Percentiles rank a stretch among this genome's conserved stretches.
These are phyloP conservation scores for Amphiduros pacificus DNA, from an alignment of 2,888 invertebrate genomes.

Conservation along the genomic window DNA sequence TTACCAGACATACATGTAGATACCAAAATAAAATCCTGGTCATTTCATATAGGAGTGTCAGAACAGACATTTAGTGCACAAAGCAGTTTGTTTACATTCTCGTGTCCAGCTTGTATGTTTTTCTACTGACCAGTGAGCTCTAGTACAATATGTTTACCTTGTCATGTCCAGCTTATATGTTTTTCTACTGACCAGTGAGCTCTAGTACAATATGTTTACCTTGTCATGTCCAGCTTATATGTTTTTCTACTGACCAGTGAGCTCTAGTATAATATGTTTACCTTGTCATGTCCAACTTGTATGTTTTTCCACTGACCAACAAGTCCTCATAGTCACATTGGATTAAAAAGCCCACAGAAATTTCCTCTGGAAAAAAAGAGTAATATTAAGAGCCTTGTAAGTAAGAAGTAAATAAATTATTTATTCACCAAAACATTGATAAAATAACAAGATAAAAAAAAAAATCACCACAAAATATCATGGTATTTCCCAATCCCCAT, in stretches of 20 bases:
- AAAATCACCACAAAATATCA: too few species aligned
- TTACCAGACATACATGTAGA: too few species aligned
- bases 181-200: background rate
- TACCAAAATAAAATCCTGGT: too few species aligned
- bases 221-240: conserved; percentile 1
- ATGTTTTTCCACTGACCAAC: conserved; percentile 1
- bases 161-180: conserved; percentile 2
- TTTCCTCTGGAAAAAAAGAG: background rate
- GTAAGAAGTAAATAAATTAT: background rate
- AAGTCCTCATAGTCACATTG: conserved; percentile 7
- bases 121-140: background rate
- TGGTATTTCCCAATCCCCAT: too few species aligned
- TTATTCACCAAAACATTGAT: too few species aligned
- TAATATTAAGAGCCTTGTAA: background rate
- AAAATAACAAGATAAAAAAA: too few species aligned
- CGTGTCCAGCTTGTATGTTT: conserved; percentile 5
- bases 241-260: background rate
- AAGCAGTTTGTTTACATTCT: background rate
- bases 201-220: background rate
- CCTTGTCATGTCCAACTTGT: background rate
- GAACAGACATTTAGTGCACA: too few species aligned
- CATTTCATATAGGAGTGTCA: too few species aligned
- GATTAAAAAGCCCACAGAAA: conserved; percentile 8
- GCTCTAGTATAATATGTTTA: background rate
- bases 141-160: background rate